phyloP scores from a whole-genome alignment of 2,888 invertebrate species.

The Nyleta sp. region DNA sequence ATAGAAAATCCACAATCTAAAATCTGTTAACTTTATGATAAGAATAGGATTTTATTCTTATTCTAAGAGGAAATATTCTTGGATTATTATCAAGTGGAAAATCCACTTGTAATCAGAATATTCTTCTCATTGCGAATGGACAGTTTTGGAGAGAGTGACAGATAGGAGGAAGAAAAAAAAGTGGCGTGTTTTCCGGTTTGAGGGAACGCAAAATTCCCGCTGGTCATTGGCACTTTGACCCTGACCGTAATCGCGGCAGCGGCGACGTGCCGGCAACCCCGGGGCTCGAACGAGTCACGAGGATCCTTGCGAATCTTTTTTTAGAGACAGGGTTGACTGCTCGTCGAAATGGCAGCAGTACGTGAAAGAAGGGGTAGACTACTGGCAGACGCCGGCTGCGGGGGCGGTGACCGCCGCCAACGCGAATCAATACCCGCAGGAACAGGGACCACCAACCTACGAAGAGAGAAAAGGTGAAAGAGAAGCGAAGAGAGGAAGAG shows the following conservation, averaged over 20 bases:
- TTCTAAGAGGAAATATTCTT: no score
- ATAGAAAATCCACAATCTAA: no score
- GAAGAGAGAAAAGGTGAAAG: constrained; percentile 70
- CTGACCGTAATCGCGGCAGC: constrained; percentile 65
- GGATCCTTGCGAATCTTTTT: constrained; percentile 57
- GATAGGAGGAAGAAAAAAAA: background rate
- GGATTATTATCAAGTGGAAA: constrained; percentile 50
- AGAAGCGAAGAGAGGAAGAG: constrained; percentile 61
- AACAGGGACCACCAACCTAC: constrained; percentile 80
- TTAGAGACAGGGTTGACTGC: constrained; percentile 68
- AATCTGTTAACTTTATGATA: no score
- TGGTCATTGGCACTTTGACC: constrained; percentile 67
- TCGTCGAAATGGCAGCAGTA: constrained; percentile 76
- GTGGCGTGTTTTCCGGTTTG: constrained; percentile 35
- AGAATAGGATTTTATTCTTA: no score
- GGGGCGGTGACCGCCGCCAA: constrained; percentile 83
- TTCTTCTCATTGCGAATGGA: no score
- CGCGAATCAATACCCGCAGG: constrained; percentile 83
- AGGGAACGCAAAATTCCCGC: constrained; percentile 30
- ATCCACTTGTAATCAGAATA: no score
- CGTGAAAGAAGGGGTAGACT: constrained; percentile 77
- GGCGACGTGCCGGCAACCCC: constrained; percentile 37
- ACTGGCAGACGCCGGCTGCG: constrained; percentile 79
- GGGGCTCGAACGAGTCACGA: constrained; percentile 51
- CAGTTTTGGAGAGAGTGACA: no score